These are phyloP conservation scores for Cotesia congregata DNA, from an alignment of 2,888 invertebrate genomes.

Conservation along the genomic window DNA sequence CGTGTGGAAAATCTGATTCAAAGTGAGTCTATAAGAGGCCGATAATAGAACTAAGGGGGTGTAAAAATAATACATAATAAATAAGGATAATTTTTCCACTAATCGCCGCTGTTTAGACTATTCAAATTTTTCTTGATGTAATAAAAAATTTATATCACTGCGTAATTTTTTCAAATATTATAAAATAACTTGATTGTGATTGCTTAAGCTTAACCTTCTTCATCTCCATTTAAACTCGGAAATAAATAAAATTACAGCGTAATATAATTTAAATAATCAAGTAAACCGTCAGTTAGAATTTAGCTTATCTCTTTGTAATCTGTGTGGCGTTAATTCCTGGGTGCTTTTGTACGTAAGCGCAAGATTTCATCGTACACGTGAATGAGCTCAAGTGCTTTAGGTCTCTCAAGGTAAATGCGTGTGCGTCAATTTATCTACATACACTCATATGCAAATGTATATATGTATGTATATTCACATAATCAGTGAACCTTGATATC, in stretches of 20 bases:
- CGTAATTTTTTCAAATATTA: background rate
- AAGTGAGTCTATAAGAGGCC: too few relatives aligned
- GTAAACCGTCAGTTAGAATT: constrained; percentile 1
- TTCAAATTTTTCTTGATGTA: too few relatives aligned
- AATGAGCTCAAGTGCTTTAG: constrained; percentile 20
- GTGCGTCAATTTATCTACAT: background rate
- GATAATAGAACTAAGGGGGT: too few relatives aligned
- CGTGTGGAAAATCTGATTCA: too few relatives aligned
- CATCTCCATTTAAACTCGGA: background rate
- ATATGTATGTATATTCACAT: too few relatives aligned
- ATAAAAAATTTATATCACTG: too few relatives aligned
- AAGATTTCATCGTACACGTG: constrained; percentile 33
- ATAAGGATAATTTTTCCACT: too few relatives aligned
- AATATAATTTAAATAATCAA: constrained; percentile 1
- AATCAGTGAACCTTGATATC: background rate
- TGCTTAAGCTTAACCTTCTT: background rate
- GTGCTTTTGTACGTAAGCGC: constrained; percentile 18
- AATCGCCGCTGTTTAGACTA: too few relatives aligned
- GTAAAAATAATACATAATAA: too few relatives aligned
- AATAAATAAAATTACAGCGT: background rate
- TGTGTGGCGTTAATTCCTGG: background rate
- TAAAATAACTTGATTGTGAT: background rate
- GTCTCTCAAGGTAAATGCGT: background rate
- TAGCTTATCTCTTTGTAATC: constrained; percentile 1
- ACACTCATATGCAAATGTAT: background rate